These are phyloP conservation scores for Saccostrea echinata DNA, from an alignment of 1,140 invertebrate genomes.

Conservation along the genomic window DNA sequence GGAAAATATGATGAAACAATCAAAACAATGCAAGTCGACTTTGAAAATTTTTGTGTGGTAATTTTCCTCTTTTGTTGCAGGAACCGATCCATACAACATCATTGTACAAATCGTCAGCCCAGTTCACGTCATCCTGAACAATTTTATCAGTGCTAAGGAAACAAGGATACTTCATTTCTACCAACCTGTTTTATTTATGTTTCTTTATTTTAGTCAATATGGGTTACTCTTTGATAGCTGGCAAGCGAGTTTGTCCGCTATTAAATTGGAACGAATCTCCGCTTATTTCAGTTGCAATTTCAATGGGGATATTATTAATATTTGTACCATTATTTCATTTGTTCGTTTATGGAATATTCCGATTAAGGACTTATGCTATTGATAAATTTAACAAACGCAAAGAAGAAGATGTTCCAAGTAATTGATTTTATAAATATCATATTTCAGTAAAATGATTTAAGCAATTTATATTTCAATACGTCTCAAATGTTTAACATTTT, in stretches of 20 bases:
- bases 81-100: background rate
- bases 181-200: background rate
- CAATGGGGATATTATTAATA: background rate
- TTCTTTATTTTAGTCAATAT: background rate
- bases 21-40: background rate
- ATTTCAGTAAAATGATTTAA: too few relatives aligned
- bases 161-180: background rate
- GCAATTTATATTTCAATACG: too few relatives aligned
- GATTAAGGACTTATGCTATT: constrained; percentile 17
- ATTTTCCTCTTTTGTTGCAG: background rate
- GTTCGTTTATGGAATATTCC: background rate
- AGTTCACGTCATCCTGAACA: background rate
- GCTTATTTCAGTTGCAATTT: background rate
- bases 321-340: background rate
- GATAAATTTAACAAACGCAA: background rate
- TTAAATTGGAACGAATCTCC: background rate
- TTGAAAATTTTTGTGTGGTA: background rate
- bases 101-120: background rate
- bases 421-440: too few relatives aligned
- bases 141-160: background rate
- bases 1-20: background rate
- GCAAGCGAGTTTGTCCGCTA: background rate
- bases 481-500: too few relatives aligned
- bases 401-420: background rate
- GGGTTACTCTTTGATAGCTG: background rate